Evolutionary conservation across 2,797 vertebrate species (phyloP), one percentile per base, ranked within the genome.

Genomic region (Clarias laeviceps): DNA sequence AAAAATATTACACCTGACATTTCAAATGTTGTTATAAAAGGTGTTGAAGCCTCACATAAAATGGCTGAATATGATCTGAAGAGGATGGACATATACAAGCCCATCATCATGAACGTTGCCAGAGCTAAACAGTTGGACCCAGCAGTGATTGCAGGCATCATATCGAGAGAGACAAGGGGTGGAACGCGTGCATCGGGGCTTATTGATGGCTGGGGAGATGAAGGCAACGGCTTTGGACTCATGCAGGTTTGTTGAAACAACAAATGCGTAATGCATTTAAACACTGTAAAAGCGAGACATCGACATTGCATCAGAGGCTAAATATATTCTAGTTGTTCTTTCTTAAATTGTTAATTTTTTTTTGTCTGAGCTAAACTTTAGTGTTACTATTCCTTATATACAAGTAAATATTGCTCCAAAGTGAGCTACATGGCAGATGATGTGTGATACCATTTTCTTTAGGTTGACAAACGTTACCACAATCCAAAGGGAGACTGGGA

Each of bases 111-210:
- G 3, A 89, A 80, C 12, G 90, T 91, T n/a, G 90, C 85, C 3
- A 18, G 0, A 57, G 86, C 65, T 2, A 84, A 88, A 1, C 18
- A 87, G 12, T 86, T 93, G 40, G 91, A 92, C 68, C 87, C 91
- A 0, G 90, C 91, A 14, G 84, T 93, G 78, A 92, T 93, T 4
- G 88, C 84, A 6, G 92, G 70, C 0, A 92, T 93, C 78, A 91
- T 92, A 29, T 93, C 91, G 6, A 88, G 91, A 83, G 92, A 91
- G 88, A 90, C 91, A 0, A 88, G 89, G 22, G 91, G 89, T 9
- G 92, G 92, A 29, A 72, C 83, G 0, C 54, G 1, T 3, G 91
- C 88, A 27, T 79, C 84, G 0, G 85, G 11, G 3, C 88, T 93
- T 1, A 54, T 14, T 24, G 2, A 89, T 72, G 91, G 91, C 27